Conservation (phyloP, 2,888 invertebrate genomes). For the Noctua comes region DNA sequence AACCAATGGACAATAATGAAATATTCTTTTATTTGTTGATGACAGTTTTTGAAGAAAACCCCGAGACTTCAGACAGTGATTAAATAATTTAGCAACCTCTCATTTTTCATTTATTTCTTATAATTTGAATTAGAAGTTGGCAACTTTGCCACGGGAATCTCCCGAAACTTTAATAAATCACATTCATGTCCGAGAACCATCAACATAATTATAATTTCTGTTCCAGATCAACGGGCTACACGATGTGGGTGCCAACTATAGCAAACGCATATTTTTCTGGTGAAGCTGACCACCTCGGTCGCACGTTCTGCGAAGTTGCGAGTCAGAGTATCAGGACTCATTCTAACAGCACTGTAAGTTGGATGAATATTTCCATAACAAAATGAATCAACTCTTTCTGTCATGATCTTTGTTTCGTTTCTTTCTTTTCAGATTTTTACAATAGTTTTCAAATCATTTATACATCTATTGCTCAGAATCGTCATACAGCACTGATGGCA, state of each 20-base stretch:
- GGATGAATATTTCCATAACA: neutral
- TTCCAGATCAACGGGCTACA: slow-evolving; percentile 81
- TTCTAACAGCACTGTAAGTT: slow-evolving; percentile 70
- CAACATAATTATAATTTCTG: neutral
- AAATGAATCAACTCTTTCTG: neutral
- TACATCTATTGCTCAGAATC: no score
- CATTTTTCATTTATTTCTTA: neutral
- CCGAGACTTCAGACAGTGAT: neutral
- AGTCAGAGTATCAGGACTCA: slow-evolving; percentile 75
- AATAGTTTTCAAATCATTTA: no score
- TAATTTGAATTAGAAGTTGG: neutral
- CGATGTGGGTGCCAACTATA: slow-evolving; percentile 85
- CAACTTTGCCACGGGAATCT: neutral
- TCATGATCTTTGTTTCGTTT: no score
- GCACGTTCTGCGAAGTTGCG: slow-evolving; percentile 82
- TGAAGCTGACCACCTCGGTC: slow-evolving; percentile 70
- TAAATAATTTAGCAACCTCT: neutral
- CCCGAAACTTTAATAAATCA: neutral
- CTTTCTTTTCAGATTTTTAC: no score
- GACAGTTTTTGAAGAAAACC: neutral
- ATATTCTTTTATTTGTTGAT: neutral
- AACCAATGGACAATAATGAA: no score
- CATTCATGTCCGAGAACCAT: no score
- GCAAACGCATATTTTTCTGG: slow-evolving; percentile 83
- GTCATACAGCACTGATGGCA: no score